These are phyloP conservation scores for Empidonax alnorum DNA, from an alignment of 2,113 vertebrate genomes.

Conservation along the genomic window DNA sequence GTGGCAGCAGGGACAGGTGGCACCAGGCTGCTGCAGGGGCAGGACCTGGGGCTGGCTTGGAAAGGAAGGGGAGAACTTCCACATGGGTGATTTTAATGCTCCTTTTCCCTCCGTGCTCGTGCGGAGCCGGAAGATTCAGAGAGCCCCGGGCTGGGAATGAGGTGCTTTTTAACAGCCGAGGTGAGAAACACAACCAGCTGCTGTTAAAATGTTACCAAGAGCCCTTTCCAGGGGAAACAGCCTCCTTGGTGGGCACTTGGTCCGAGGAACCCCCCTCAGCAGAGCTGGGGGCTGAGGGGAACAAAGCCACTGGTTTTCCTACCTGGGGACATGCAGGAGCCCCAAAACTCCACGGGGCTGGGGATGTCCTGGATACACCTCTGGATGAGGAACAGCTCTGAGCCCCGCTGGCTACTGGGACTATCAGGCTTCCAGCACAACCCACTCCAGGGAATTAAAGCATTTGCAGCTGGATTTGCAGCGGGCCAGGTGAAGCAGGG, in stretches of 20 bases:
- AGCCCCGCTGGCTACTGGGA: neutral
- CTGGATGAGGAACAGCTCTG: neutral
- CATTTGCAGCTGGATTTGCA: rapidly evolving
- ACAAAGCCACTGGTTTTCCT: neutral
- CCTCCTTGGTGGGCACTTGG: neutral
- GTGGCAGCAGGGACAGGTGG: neutral
- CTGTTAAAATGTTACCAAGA: neutral
- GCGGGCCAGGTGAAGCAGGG: rapidly evolving
- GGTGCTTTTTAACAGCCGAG: neutral
- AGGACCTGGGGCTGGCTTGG: neutral
- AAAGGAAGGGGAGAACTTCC: neutral
- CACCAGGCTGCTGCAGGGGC: neutral
- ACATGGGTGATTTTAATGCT: neutral
- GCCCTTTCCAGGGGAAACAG: neutral
- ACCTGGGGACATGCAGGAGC: rapidly evolving
- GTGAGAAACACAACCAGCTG: neutral
- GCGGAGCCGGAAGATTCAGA: neutral
- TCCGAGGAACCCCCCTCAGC: neutral
- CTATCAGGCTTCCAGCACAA: neutral
- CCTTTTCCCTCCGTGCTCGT: neutral
- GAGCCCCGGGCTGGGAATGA: neutral
- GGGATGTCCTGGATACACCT: rapidly evolving
- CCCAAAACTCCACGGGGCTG: rapidly evolving
- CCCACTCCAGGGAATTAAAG: neutral
- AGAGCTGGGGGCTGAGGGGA: neutral